Evolutionary conservation across 2,113 vertebrate genomes (phyloP).

Genomic region (Polyodon spathula): DNA sequence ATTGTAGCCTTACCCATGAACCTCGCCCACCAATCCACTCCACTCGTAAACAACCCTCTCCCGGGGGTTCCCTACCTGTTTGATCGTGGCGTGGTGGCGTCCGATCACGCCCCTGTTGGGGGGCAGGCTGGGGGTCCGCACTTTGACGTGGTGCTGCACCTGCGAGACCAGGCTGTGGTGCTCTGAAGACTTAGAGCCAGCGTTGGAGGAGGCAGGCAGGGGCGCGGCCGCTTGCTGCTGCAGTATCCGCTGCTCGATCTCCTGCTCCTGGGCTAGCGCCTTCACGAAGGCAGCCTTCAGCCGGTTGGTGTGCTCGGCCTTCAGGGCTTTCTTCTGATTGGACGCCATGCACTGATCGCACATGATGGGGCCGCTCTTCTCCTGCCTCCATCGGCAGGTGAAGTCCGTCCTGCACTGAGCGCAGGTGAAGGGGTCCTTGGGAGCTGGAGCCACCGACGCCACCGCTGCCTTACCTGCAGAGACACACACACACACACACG

Average conservation of each 20-base stretch:
- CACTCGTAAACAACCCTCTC: too few relatives aligned
- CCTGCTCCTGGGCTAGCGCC: slow-evolving; percentile 94
- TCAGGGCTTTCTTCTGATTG: slow-evolving; percentile 90
- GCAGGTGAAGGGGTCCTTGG: slow-evolving; percentile 84
- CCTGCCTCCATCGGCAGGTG: slow-evolving; percentile 94
- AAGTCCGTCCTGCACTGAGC: slow-evolving; percentile 96
- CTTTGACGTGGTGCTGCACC: slow-evolving; percentile 56
- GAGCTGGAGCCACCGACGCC: slow-evolving; percentile 32
- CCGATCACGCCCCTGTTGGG: slow-evolving; percentile 56
- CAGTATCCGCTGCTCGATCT: slow-evolving; percentile 90
- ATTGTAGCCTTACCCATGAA: too few relatives aligned
- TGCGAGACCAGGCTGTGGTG: slow-evolving; percentile 48
- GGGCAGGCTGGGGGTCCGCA: slow-evolving; percentile 47
- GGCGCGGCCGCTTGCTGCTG: slow-evolving; percentile 73
- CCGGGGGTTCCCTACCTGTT: too few relatives aligned
- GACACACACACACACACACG: too few relatives aligned
- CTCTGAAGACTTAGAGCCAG: slow-evolving; percentile 35
- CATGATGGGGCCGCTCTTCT: slow-evolving; percentile 81
- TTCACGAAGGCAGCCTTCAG: slow-evolving; percentile 97
- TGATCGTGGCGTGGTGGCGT: slow-evolving; percentile 72
- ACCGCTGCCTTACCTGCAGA: slow-evolving; percentile 65
- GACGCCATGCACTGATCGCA: slow-evolving; percentile 95
- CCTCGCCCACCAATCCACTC: too few relatives aligned
- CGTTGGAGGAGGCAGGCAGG: slow-evolving; percentile 36
- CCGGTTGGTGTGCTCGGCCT: slow-evolving; percentile 87